Percentiles rank a stretch among this genome's conserved stretches.
Evolutionary conservation across 2,888 invertebrate species (phyloP).

Genomic region (Hirtodrosophila duncani): DNA sequence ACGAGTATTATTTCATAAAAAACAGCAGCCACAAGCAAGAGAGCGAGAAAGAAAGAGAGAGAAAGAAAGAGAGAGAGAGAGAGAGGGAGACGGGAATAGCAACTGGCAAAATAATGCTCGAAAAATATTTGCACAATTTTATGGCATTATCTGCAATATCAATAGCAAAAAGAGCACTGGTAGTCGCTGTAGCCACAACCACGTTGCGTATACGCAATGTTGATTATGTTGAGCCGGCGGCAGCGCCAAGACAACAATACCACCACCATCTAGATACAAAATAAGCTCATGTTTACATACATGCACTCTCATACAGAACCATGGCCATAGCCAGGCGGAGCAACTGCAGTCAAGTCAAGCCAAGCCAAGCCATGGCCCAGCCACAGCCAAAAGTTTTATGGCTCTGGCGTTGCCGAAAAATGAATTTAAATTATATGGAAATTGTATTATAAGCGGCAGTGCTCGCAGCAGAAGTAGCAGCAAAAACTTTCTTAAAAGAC

Average conservation of each 20-base stretch:
- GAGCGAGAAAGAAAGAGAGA: too few species aligned
- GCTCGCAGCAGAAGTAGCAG: slow-evolving; percentile 11
- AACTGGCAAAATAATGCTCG: slow-evolving; percentile 34
- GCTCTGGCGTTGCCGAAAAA: slow-evolving; percentile 43
- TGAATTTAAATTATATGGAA: slow-evolving; percentile 66
- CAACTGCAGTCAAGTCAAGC: slow-evolving; percentile 37
- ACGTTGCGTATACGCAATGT: slow-evolving; percentile 58
- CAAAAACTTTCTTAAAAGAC: too few species aligned
- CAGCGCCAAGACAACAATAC: slow-evolving; percentile 6
- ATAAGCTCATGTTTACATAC: slow-evolving; percentile 59
- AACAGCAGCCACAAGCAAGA: too few species aligned
- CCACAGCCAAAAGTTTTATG: slow-evolving; percentile 59
- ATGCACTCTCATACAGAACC: neutral
- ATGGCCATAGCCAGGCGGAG: neutral
- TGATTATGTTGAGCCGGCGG: slow-evolving; percentile 39
- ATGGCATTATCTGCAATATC: slow-evolving; percentile 59
- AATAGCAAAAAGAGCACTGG: slow-evolving; percentile 22
- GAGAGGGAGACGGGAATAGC: neutral
- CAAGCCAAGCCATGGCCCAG: too few species aligned
- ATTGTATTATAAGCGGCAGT: slow-evolving; percentile 48
- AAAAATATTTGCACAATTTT: slow-evolving; percentile 54
- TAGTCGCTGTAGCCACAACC: slow-evolving; percentile 12
- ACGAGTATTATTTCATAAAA: too few species aligned
- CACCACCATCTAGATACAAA: slow-evolving; percentile 49
- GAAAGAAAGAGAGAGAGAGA: too few species aligned